Percentiles rank a stretch among this genome's conserved stretches.
Conservation (phyloP, 53 echinoderm and acorn worm genomes). For the Antedon mediterranea region DNA sequence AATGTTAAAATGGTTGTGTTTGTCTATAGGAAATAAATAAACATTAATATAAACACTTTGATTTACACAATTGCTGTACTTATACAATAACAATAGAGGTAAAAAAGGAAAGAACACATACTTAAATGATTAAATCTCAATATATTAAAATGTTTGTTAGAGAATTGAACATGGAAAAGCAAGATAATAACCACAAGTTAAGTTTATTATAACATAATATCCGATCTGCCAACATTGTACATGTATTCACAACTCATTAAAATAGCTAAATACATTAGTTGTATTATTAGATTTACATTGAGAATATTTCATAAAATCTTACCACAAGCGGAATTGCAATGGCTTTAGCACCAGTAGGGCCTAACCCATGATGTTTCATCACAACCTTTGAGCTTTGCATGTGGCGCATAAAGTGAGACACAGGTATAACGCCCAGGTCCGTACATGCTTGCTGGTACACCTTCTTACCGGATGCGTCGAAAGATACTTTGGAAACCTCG, state of each 20-base stretch:
- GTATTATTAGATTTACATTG: no score
- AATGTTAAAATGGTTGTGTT: slow-evolving; percentile 77
- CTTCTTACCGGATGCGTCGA: slow-evolving; percentile 80
- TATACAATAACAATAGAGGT: no score
- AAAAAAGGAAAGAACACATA: no score
- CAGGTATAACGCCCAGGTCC: slow-evolving; percentile 79
- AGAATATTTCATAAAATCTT: slow-evolving; percentile 9
- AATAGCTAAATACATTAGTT: no score
- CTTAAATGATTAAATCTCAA: no score
- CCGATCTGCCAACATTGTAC: no score
- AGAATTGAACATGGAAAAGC: no score
- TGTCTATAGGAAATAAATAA: slow-evolving; percentile 27
- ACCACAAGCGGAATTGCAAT: slow-evolving; percentile 87
- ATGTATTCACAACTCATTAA: no score
- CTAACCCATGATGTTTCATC: slow-evolving; percentile 96
- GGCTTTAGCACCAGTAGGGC: slow-evolving; percentile 88
- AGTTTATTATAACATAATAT: no score
- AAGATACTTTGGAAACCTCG: slow-evolving; percentile 53
- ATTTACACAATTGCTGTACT: no score
- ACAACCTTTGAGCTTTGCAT: slow-evolving; percentile 39
- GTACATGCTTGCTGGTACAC: slow-evolving; percentile 71
- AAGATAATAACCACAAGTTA: no score
- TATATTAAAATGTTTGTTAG: no score
- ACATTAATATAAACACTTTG: background rate
- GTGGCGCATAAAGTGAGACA: slow-evolving; percentile 82